Percentiles rank a stretch among this genome's conserved stretches.
phyloP scores from a whole-genome alignment of 2,113 vertebrate species.

The Nematolebias whitei region DNA sequence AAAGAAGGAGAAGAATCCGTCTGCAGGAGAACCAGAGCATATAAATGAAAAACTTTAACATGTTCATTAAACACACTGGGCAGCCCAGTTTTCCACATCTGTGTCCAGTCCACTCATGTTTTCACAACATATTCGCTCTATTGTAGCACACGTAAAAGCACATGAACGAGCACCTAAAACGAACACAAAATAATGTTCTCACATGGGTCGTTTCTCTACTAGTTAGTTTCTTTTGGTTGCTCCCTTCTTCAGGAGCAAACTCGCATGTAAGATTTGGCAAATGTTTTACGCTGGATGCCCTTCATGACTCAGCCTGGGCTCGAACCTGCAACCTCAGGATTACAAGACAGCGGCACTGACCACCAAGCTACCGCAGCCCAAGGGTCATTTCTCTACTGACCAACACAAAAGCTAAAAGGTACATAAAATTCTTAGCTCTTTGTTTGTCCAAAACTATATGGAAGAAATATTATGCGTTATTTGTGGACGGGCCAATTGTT shows the following conservation, averaged over 20 bases:
- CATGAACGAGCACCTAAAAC: background rate
- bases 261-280: no score
- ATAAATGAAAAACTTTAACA: constrained; percentile 87
- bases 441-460: background rate
- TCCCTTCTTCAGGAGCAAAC: no score
- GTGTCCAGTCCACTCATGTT: constrained; percentile 38
- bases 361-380: no score
- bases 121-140: constrained; percentile 9
- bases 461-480: no score
- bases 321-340: no score
- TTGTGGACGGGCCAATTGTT: no score
- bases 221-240: no score
- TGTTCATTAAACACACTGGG: constrained; percentile 40
- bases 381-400: background rate
- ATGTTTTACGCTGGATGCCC: no score
- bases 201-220: no score
- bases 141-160: background rate
- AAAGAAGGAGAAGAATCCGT: constrained; percentile 97
- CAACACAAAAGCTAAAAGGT: background rate
- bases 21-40: constrained; percentile 89
- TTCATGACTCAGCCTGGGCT: no score
- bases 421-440: background rate
- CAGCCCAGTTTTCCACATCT: constrained; percentile 50
- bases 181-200: background rate
- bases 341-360: no score